Evolutionary conservation across 2,113 vertebrate genomes (phyloP).

Genomic region (Actenoides lindsayi): DNA sequence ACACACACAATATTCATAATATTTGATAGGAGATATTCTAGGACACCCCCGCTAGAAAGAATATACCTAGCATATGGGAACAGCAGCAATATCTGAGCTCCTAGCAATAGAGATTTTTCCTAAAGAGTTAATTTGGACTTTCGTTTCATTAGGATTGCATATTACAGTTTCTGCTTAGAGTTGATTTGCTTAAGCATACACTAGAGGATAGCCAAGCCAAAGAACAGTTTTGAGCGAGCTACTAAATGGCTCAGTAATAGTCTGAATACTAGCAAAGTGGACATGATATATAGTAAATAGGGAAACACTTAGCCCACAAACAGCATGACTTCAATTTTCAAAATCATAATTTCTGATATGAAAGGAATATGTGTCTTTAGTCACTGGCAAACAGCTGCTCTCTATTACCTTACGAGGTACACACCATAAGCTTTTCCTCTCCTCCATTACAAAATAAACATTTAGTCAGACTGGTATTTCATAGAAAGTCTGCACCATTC

Average conservation of each 20-base stretch:
- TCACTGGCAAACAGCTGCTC: neutral
- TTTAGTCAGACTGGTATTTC: neutral
- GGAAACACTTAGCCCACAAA: neutral
- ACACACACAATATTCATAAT: neutral
- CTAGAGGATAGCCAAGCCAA: slow-evolving; percentile 10
- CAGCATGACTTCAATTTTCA: neutral
- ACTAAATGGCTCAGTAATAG: neutral
- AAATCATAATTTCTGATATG: neutral
- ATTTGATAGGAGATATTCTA: neutral
- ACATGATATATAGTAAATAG: neutral
- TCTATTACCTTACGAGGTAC: neutral
- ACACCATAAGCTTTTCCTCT: neutral
- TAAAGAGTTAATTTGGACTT: neutral
- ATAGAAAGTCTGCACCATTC: neutral
- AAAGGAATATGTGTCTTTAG: neutral
- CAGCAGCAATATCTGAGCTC: neutral
- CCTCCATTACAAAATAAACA: neutral
- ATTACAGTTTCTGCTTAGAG: neutral
- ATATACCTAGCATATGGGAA: neutral
- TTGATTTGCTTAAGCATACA: neutral
- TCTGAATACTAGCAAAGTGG: neutral
- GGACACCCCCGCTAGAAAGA: neutral
- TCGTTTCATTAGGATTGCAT: neutral
- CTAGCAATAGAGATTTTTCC: neutral
- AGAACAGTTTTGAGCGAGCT: neutral